Evolutionary conservation across 2,113 vertebrate species (phyloP), one percentile per base, ranked within the genome.

Genomic region (Trachemys scripta): DNA sequence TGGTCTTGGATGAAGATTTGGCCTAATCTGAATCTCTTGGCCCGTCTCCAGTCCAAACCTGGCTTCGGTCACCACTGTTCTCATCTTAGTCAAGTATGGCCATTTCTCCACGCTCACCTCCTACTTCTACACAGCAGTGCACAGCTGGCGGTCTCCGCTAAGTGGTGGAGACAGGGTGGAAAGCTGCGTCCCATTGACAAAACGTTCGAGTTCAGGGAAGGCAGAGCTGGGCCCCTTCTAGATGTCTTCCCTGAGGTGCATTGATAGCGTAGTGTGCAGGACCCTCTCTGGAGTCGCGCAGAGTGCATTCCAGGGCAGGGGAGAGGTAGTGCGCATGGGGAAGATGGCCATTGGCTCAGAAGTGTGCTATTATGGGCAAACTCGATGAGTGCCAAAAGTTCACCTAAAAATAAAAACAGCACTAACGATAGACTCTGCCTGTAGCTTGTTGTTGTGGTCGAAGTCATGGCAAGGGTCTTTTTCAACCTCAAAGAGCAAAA

Each of bases 371-470:
- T 75, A 69, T 69, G 49, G 69, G 62, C 62, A 53, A 29, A 51
- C 17, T 53, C 4, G 17, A 50, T 20, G 62, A 50, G 13, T n/a
- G 16, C 31, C 25, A 20, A 69, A 69, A 72, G 49, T 85, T 53
- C 31, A n/a, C 84, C 84, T 51, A 85, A 53, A 85, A 72, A 42
- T 85, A 72, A 72, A 72, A 83, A 20, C 59, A 59, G 57, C 65
- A 17, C n/a, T 3, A 42, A 14, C 0, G 2, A 35, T 47, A 50
- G 13, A 5, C 50, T 59, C 20, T 1, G 4, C 50, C 17, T 1
- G 1, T 56, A 27, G 45, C 25, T 82, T 1, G 0, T 1, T 1
- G 0, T 1, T 19, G 42, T 81, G 62, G 20, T 5, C n/a, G 25
- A 38, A 31, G 25, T 10, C 10, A 17, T 25, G 49, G 20, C 0